Conservation (phyloP, 2,797 vertebrate species). For the Alfaro cultratus region DNA sequence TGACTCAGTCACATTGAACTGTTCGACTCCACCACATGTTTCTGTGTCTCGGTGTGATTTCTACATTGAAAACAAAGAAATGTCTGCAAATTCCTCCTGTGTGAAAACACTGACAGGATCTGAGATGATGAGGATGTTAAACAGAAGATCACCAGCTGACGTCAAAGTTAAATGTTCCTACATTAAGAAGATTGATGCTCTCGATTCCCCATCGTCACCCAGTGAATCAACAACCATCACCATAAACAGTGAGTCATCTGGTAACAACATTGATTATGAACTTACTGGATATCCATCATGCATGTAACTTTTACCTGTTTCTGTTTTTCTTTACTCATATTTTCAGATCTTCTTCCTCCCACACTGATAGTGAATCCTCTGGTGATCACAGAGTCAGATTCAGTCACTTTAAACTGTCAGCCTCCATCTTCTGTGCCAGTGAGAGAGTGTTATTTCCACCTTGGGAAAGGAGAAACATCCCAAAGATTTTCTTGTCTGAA, state of each 20-base stretch:
- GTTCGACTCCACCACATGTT: conserved; percentile 9
- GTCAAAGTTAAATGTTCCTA: conserved; percentile 35
- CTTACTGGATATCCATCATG: background rate
- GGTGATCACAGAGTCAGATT: conserved; percentile 35
- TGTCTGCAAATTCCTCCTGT: fast-evolving
- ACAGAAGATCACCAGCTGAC: conserved; percentile 7
- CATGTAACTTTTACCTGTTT: background rate
- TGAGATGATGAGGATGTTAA: conserved; percentile 1
- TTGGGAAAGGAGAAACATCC: fast-evolving
- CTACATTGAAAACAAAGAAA: background rate
- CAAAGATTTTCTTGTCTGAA: background rate
- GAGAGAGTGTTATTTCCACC: conserved; percentile 35
- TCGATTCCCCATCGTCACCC: background rate
- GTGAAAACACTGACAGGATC: conserved; percentile 23
- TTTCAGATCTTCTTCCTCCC: conserved; percentile 20
- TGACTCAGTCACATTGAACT: conserved; percentile 38
- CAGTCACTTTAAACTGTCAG: conserved; percentile 51
- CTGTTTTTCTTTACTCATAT: background rate
- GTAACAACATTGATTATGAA: background rate
- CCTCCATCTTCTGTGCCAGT: conserved; percentile 17
- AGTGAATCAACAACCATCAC: background rate
- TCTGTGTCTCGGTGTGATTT: conserved; percentile 39
- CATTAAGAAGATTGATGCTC: fast-evolving
- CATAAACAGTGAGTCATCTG: conserved; percentile 15
- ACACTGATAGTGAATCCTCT: conserved; percentile 17